Evolutionary conservation across 2,888 invertebrate species (phyloP), one percentile per base, ranked within the genome.

Genomic region (Catonia carolina): DNA sequence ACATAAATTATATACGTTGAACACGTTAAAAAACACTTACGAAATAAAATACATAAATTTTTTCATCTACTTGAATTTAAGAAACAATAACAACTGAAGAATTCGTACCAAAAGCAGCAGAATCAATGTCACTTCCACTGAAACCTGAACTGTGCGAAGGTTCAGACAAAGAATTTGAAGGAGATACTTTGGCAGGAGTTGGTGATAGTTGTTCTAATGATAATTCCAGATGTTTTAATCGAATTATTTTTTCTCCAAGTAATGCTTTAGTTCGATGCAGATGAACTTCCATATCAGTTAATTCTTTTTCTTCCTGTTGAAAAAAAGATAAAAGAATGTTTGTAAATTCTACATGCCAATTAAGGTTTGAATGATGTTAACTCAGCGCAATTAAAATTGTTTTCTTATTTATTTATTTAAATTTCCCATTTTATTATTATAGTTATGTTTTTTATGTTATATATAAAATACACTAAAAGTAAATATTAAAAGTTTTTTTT

Each of bases 241-340:
- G 76, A 53, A 89, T 89, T 53, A 89, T 86, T 71, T 89, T 89
- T 72, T 89, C 89, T 12, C 89, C 89, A 17, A 89, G 75, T 33
- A 89, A 72, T 3, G 88, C 86, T 1, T 86, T 79, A 2, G 89
- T 89, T 1, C 89, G 81, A 74, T 89, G 89, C 42, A 89, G 71
- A 56, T 86, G 87, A 59, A 89, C 87, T 71, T 89, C 89, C 77
- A 89, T 83, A 67, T 89, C 89, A 0, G 89, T 88, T 2, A 87
- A 74, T 62, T 89, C 89, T 60, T 86, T 84, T 70, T 89, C 88
- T 72, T 89, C 89, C 82, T 88, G 71, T 31, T 74, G 74, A n/a
- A n/a, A 49, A 50, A 56, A 53, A 49, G 5, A 53, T 31, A 36
- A 37, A 35, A 27, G 10, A 2, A 45, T 17, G 23, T 1, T 23